These are phyloP conservation scores for Monarcha castaneiventris DNA, from an alignment of 2,113 vertebrate species.

Conservation along the genomic window DNA sequence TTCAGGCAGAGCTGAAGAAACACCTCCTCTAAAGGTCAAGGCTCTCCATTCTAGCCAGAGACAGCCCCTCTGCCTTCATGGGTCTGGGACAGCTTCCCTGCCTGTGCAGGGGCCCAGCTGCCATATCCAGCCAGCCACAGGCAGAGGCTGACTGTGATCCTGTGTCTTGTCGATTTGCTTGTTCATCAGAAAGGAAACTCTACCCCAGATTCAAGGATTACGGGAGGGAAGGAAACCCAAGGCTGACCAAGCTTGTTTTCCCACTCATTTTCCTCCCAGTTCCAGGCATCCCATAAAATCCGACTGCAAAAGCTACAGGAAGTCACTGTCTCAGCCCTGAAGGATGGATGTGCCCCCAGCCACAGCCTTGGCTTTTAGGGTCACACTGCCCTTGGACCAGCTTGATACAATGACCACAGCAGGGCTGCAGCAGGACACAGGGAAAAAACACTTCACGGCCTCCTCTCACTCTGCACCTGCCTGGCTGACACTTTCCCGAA, in stretches of 20 bases:
- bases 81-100: not conserved
- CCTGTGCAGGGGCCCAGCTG: no score
- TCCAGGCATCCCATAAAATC: not conserved
- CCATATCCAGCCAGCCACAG: not conserved
- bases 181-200: constrained; percentile 20
- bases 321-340: not conserved
- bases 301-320: not conserved
- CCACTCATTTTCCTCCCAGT: not conserved
- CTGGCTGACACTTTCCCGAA: not conserved
- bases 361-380: not conserved
- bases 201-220: not conserved
- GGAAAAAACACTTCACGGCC: not conserved
- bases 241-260: not conserved
- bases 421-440: not conserved
- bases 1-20: not conserved
- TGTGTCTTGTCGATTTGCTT: not conserved
- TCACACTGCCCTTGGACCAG: not conserved
- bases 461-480: not conserved
- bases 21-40: not conserved
- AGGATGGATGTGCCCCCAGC: not conserved
- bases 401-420: not conserved
- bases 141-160: not conserved
- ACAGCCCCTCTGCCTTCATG: not conserved
- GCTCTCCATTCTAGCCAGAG: not conserved
- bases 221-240: constrained; percentile 1